phyloP scores from a whole-genome alignment of 2,888 invertebrate species.

The Drosophila putrida region DNA sequence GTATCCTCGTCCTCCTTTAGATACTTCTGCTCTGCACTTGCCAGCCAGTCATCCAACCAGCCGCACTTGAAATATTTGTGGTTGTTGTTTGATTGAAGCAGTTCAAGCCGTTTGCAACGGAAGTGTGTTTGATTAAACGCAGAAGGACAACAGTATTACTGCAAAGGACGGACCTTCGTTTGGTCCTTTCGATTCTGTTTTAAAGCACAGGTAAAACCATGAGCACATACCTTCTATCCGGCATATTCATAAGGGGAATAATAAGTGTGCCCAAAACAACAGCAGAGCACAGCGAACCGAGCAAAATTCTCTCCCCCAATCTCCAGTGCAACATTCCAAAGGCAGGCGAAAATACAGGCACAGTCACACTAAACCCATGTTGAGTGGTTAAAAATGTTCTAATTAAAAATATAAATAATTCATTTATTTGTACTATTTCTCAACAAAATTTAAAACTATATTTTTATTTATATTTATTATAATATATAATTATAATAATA shows the following conservation, averaged over 20 bases:
- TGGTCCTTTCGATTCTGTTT: conserved; percentile 33
- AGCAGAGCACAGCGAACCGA: background rate
- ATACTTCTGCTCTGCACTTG: conserved; percentile 54
- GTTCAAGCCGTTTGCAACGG: conserved; percentile 80
- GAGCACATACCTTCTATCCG: background rate
- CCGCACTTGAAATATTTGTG: conserved; percentile 79
- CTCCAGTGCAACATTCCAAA: background rate
- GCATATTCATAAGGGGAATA: conserved; percentile 1
- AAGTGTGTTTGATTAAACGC: conserved; percentile 80
- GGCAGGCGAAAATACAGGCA: background rate
- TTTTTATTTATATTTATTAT: too few species aligned
- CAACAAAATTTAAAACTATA: too few species aligned
- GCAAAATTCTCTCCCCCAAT: background rate
- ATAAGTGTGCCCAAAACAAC: conserved; percentile 18
- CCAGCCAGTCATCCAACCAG: conserved; percentile 68
- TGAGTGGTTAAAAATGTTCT: background rate
- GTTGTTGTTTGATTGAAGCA: conserved; percentile 80
- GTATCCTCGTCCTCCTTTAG: background rate
- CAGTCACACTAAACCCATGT: background rate
- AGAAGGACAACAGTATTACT: conserved; percentile 65
- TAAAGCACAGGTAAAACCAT: conserved; percentile 67
- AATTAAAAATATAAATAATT: background rate
- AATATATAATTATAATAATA: too few species aligned
- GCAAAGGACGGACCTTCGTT: conserved; percentile 26
- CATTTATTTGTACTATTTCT: too few species aligned